A percentile compares a stretch with the other conserved stretches of the same genome.
Evolutionary conservation across 2,113 vertebrate genomes (phyloP).

Genomic region (Conger conger): DNA sequence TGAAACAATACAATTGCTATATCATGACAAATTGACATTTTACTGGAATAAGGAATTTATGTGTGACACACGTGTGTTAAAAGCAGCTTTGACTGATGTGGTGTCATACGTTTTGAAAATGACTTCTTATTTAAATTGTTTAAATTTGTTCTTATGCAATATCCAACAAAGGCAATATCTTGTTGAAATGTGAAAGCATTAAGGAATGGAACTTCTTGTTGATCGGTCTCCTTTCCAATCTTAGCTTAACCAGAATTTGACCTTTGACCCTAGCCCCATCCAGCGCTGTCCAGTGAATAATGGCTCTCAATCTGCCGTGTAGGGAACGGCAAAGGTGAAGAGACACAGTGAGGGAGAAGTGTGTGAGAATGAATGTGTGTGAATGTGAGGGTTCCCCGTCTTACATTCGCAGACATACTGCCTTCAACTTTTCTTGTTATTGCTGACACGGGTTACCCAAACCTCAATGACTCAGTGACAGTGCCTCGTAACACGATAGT

Average conservation of each 20-base stretch:
- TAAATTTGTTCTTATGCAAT: background rate
- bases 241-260: background rate
- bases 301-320: slow-evolving; percentile 33
- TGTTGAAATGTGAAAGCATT: background rate
- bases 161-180: background rate
- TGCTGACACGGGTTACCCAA: background rate
- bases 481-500: slow-evolving; percentile 23
- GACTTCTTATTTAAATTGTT: too few relatives aligned
- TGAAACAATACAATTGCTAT: background rate
- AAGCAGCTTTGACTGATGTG: background rate
- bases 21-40: background rate
- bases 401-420: slow-evolving; percentile 7
- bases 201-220: background rate
- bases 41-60: background rate
- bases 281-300: background rate
- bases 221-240: background rate
- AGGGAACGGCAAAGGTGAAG: slow-evolving; percentile 70
- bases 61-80: background rate
- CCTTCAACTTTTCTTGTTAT: background rate
- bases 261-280: background rate
- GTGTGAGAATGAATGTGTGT: background rate
- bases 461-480: slow-evolving; percentile 1
- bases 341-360: slow-evolving; percentile 59
- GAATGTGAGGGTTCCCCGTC: background rate
- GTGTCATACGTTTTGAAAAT: background rate